Evolutionary conservation across 2,888 invertebrate genomes (phyloP).

Genomic region (Clivina fossor): DNA sequence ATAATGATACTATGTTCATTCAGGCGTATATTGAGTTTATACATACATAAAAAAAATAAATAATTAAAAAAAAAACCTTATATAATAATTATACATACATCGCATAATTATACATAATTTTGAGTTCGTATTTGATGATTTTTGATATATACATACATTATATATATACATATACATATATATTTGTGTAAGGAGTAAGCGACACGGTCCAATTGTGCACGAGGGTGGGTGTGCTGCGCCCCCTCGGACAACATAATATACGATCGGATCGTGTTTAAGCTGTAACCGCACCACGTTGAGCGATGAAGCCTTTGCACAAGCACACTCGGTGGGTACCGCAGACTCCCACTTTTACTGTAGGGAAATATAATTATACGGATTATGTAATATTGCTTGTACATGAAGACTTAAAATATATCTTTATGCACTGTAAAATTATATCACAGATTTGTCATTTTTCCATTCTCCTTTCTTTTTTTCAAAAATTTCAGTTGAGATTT

Average conservation of each 20-base stretch:
- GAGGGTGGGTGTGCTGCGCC: slow-evolving; percentile 21
- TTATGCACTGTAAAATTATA: slow-evolving; percentile 63
- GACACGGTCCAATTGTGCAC: neutral
- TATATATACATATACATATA: slow-evolving; percentile 9
- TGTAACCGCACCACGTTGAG: slow-evolving; percentile 46
- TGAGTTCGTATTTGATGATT: slow-evolving; percentile 27
- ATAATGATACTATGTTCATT: slow-evolving; percentile 21
- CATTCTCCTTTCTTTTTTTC: too few species aligned
- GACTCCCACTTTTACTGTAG: slow-evolving; percentile 51
- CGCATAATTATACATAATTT: slow-evolving; percentile 26
- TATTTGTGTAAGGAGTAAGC: slow-evolving; percentile 44
- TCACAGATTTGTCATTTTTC: neutral
- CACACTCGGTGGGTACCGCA: slow-evolving; percentile 50
- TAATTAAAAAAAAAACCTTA: too few species aligned
- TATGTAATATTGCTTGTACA: slow-evolving; percentile 74
- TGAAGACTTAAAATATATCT: slow-evolving; percentile 76
- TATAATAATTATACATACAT: slow-evolving; percentile 20
- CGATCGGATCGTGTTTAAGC: slow-evolving; percentile 46
- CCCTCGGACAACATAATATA: slow-evolving; percentile 49
- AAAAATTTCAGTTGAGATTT: too few species aligned
- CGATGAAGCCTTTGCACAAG: slow-evolving; percentile 48
- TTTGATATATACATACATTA: slow-evolving; percentile 26
- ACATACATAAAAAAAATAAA: slow-evolving; percentile 9
- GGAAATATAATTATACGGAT: slow-evolving; percentile 59
- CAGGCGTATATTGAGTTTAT: slow-evolving; percentile 29